Base-by-base conservation (phyloP, 2,113 vertebrate genomes). In the Pseudorasbora parva region DNA sequence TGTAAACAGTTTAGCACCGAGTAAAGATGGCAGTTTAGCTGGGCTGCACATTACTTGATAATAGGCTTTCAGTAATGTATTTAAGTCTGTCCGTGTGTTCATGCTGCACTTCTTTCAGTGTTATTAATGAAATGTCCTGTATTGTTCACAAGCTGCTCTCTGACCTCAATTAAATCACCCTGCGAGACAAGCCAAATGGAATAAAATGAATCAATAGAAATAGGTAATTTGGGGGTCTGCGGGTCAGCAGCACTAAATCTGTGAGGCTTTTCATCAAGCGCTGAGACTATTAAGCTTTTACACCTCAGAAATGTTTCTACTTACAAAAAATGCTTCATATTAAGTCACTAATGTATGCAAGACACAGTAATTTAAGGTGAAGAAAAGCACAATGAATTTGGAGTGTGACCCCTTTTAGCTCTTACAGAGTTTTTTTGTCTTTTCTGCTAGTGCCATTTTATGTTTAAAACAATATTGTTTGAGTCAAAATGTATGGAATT, bases 91-190 rank as follows among this genome's bases (percentile, higher is more conserved):
- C 2, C n/a, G 2, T 49, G 15, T 82, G 64, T 54, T 73, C 74
- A 79, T 54, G 59, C 49, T 19, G 45, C 10, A 19, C 17, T 74
- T 66, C 27, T 81, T 71, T 87, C 69, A 41, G 23, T 64, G 59
- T 64, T 79, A 66, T 45, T 30, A 66, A 81, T 51, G 66, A 83
- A 86, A 82, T 62, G 83, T 77, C 57, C 23, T 27, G 9, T 64
- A 41, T 68, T 84, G 60, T 79, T 78, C 82, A 80, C 82, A 79
- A 60, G 59, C 37, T 47, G 82, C 78, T 62, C 68, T 82, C 77
- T 79, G 87, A 84, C 84, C 85, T 71, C 69, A 66, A 71, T 88
- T 86, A 86, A 87, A 80, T 83, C 57, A 74, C 66, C 74, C 74
- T 15, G 69, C n/a, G 33, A 47, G 66, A 72, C 68, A 72, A 82